phyloP scores from a whole-genome alignment of 2,888 invertebrate genomes.

The Melinaea menophilus region DNA sequence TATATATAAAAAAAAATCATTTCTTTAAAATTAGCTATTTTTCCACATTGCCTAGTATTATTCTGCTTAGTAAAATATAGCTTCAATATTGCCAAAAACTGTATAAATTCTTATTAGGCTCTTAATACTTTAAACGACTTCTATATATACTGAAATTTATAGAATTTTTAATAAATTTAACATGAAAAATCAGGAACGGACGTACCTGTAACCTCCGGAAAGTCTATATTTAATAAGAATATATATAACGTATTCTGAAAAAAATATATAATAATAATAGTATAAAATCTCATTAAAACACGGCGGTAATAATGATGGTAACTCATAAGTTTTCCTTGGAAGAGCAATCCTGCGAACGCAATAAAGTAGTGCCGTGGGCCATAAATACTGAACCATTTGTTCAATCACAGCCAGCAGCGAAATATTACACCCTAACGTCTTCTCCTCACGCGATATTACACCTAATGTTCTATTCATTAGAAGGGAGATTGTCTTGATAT shows the following conservation, averaged over 20 bases:
- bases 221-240: too few species aligned
- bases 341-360: slow-evolving; percentile 34
- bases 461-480: slow-evolving; percentile 2
- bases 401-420: slow-evolving; percentile 18
- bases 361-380: slow-evolving; percentile 48
- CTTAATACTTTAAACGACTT: too few species aligned
- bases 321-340: slow-evolving; percentile 6
- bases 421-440: slow-evolving; percentile 7
- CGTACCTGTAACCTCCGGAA: too few species aligned
- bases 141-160: too few species aligned
- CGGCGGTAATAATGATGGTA: slow-evolving; percentile 2
- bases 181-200: too few species aligned
- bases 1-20: too few species aligned
- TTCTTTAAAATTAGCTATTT: too few species aligned
- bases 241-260: background rate
- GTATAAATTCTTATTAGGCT: too few species aligned
- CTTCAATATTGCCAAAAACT: too few species aligned
- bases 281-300: background rate
- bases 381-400: slow-evolving; percentile 40
- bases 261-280: background rate
- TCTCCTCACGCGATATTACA: slow-evolving; percentile 1
- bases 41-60: too few species aligned
- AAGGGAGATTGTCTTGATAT: background rate
- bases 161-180: too few species aligned
- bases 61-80: too few species aligned